A percentile compares a stretch with the other conserved stretches of the same genome.
Conservation (phyloP, 2,113 vertebrate genomes). For the Melozone crissalis region DNA sequence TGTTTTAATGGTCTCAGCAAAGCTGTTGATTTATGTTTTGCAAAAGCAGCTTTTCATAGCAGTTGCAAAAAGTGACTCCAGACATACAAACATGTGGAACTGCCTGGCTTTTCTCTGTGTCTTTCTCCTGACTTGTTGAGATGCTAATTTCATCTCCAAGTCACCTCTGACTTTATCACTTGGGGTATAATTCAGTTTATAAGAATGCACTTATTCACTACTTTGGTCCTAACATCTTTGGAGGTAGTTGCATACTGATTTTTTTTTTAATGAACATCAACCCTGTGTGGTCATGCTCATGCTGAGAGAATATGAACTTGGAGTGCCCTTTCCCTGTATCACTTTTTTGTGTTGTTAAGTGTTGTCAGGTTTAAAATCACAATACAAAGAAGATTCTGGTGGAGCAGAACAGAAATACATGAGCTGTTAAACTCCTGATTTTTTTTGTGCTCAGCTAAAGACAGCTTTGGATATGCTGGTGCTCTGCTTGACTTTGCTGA, state of each 20-base stretch:
- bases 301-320: not conserved
- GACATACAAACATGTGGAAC: fast-evolving
- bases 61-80: not conserved
- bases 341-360: not conserved
- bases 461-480: not conserved
- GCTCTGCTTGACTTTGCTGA: not conserved
- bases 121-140: not conserved
- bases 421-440: not conserved
- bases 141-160: not conserved
- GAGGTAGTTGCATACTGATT: not conserved
- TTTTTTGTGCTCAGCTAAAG: not conserved
- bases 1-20: not conserved
- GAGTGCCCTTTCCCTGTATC: not conserved
- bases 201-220: not conserved
- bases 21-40: not conserved
- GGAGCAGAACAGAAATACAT: not conserved
- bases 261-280: not conserved
- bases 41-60: not conserved
- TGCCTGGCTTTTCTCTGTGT: not conserved
- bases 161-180: not conserved
- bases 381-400: not conserved
- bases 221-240: not conserved
- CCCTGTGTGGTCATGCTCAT: not conserved
- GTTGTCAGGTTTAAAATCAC: not conserved
- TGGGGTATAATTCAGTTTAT: not conserved